phyloP scores from a whole-genome alignment of 2,888 invertebrate genomes.

The Acanthosepion esculentum region DNA sequence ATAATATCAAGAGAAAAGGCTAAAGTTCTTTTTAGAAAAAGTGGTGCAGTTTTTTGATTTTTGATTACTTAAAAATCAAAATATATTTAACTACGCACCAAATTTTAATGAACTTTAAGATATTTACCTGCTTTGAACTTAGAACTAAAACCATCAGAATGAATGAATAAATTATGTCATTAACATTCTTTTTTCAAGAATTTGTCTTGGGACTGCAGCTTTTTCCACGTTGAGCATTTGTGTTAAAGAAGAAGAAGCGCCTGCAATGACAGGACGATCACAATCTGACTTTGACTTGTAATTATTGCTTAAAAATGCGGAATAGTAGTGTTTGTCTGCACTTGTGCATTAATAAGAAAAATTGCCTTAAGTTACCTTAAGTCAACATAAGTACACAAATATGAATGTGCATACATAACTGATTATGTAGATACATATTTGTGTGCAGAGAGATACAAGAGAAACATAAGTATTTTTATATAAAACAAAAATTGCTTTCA shows the following conservation, averaged over 20 bases:
- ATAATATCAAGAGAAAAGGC: not conserved
- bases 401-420: not conserved
- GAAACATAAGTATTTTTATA: not conserved
- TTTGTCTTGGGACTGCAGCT: slow-evolving; percentile 9
- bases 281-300: not conserved
- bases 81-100: not conserved
- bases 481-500: not conserved
- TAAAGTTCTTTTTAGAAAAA: not conserved
- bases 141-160: not conserved
- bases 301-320: slow-evolving; percentile 9
- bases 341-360: not conserved
- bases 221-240: not conserved
- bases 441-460: not conserved
- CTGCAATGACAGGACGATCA: not conserved
- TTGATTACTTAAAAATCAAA: not conserved
- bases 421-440: not conserved
- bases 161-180: slow-evolving; percentile 8
- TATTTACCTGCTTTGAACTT: not conserved
- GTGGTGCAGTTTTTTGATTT: no score
- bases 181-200: not conserved
- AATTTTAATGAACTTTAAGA: not conserved
- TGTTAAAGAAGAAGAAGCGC: not conserved
- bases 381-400: not conserved
- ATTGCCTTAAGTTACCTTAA: no score
- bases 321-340: slow-evolving; percentile 33